phyloP scores from a whole-genome alignment of 2,113 vertebrate species.

The Burhinus oedicnemus region DNA sequence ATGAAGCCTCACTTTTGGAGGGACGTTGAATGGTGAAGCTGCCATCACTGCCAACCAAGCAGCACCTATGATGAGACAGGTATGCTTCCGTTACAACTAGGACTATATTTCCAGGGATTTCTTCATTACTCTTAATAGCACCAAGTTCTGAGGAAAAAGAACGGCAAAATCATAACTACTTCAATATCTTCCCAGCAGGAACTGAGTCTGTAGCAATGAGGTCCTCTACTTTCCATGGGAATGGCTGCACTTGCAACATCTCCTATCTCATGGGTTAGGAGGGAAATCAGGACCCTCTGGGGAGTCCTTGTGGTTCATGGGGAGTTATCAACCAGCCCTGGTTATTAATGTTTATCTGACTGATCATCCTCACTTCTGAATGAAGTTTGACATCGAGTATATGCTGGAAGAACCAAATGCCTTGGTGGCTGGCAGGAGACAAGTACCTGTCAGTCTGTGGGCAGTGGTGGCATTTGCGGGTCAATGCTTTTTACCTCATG shows the following conservation, averaged over 20 bases:
- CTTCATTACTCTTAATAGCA: background rate
- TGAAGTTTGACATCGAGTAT: background rate
- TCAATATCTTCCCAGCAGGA: background rate
- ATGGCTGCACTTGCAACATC: background rate
- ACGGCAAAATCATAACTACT: background rate
- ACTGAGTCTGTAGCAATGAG: background rate
- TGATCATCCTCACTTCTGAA: background rate
- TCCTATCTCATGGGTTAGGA: accelerated
- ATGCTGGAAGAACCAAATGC: background rate
- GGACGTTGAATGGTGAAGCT: background rate
- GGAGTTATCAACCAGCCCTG: background rate
- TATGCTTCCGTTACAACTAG: background rate
- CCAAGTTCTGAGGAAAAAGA: background rate
- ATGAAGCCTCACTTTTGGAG: background rate
- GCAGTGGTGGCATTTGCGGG: accelerated
- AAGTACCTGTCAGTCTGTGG: background rate
- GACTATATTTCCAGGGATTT: background rate
- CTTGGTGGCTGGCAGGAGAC: background rate
- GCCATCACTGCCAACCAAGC: background rate
- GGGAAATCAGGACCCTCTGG: background rate
- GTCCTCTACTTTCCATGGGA: background rate
- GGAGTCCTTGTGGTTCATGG: accelerated
- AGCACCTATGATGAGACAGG: background rate
- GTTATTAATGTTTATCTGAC: background rate
- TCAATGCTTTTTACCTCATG: accelerated